Base-by-base conservation (phyloP, 2,113 vertebrate genomes). In the Anthoscopus minutus region DNA sequence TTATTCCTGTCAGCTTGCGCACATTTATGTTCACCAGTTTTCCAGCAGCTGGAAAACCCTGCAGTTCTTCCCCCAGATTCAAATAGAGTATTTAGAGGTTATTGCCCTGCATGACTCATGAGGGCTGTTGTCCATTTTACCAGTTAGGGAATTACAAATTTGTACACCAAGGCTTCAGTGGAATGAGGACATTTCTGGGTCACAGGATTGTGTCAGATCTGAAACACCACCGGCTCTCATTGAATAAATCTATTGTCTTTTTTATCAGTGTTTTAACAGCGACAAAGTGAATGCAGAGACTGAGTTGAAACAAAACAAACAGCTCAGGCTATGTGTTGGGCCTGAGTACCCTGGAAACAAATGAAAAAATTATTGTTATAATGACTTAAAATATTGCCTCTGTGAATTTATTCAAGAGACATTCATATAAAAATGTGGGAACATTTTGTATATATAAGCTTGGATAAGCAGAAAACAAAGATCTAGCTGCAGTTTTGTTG, bases 381-480 rank as follows among this genome's bases (percentile, higher is more conserved):
- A 66, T 24, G 20, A 62, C 40, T 89, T 77, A 72, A 83, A 88
- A 66, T 66, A 65, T 31, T 65, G 66, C 54, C 71, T 86, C 48
- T 77, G 66, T 60, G 33, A 83, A 81, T 30, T 19, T 56, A 81
- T 53, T 35, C 11, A 73, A 74, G 45, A 88, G 21, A 66, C 7
- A 50, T 11, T 12, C 6, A 54, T 77, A 70, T 38, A n/a, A 79
- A 95, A 81, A 88, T 53, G 61, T 81, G 50, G 53, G 37, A 92
- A 80, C 64, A 54, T 6, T 9, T 53, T 88, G 54, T 88, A 93
- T 92, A 73, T 74, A 80, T 62, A 94, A 96, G 22, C 28, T 83
- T 91, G 62, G 71, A 51, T 66, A 89, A 88, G 38, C 69, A 94
- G 62, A 56, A 93, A 91, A 65, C 45, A 94, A 94, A 92, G 48